A percentile compares a stretch with the other conserved stretches of the same genome.
Evolutionary conservation across 2,113 vertebrate genomes (phyloP).

Genomic region (Oryzias woworae): DNA sequence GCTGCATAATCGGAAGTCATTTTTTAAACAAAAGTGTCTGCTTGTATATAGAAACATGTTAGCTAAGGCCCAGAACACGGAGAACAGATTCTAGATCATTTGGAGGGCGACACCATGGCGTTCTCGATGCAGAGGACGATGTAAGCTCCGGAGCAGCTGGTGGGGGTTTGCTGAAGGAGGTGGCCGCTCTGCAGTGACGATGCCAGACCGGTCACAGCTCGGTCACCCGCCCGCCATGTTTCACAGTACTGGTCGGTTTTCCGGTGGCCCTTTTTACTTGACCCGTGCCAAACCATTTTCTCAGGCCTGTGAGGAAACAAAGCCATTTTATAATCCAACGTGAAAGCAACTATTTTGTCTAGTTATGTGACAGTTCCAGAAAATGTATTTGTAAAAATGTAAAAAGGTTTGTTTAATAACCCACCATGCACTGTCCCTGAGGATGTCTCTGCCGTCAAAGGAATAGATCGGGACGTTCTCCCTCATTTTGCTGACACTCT

Average conservation of each 20-base stretch:
- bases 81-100: conserved; percentile 75
- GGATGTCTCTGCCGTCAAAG: conserved; percentile 89
- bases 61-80: conserved; percentile 22
- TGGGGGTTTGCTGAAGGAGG: conserved; percentile 84
- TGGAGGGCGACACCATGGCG: conserved; percentile 83
- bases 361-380: background rate
- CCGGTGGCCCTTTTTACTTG: conserved; percentile 77
- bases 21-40: background rate
- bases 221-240: conserved; percentile 87
- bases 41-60: conserved; percentile 25
- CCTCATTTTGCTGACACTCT: conserved; percentile 74
- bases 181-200: conserved; percentile 81
- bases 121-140: conserved; percentile 93
- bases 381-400: too few relatives aligned
- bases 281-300: conserved; percentile 95
- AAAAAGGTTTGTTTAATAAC: conserved; percentile 33
- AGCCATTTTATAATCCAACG: background rate
- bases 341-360: background rate
- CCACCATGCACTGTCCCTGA: conserved; percentile 88
- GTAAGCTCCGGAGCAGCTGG: conserved; percentile 83
- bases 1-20: conserved; percentile 7
- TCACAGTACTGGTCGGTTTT: conserved; percentile 94
- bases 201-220: conserved; percentile 77
- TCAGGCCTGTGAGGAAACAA: conserved; percentile 82
- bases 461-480: conserved; percentile 84